Percentiles rank a stretch among this genome's conserved stretches.
Conservation (phyloP, 2,797 vertebrate genomes). For the Mareca penelope region DNA sequence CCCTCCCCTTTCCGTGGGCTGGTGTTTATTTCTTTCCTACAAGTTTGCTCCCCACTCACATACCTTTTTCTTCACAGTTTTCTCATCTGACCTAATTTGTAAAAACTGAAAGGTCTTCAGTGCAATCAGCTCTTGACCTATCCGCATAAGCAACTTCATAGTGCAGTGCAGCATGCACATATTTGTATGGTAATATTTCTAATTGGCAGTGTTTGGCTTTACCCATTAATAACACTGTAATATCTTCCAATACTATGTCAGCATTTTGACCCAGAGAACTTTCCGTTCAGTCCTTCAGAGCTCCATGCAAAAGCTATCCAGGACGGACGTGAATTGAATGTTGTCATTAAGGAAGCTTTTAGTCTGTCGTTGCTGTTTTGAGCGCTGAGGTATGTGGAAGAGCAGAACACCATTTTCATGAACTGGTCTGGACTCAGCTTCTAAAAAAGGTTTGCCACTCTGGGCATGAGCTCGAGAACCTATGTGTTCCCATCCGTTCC, state of each 20-base stretch:
- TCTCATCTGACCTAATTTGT: slow-evolving; percentile 29
- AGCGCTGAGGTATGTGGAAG: not conserved
- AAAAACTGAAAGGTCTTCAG: not conserved
- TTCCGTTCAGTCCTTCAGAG: not conserved
- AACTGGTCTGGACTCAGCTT: not conserved
- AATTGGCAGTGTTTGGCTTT: not conserved
- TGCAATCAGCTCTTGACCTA: not conserved
- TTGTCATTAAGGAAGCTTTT: not conserved
- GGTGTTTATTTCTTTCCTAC: slow-evolving; percentile 45
- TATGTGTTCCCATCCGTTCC: not conserved
- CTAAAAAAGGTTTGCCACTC: not conserved
- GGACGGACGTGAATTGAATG: not conserved
- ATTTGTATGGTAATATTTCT: not conserved
- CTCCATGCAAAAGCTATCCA: not conserved
- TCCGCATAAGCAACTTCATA: not conserved
- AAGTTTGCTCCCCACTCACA: not conserved
- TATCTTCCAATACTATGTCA: not conserved
- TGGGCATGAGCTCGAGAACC: not conserved
- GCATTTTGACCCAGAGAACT: not conserved
- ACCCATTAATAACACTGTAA: not conserved
- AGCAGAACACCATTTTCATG: not conserved
- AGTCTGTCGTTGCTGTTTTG: not conserved
- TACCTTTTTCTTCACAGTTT: slow-evolving; percentile 15
- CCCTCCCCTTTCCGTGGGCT: not conserved
- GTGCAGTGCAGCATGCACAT: not conserved